Evolutionary conservation across 1,140 invertebrate genomes (phyloP).

Genomic region (Idris sp.): DNA sequence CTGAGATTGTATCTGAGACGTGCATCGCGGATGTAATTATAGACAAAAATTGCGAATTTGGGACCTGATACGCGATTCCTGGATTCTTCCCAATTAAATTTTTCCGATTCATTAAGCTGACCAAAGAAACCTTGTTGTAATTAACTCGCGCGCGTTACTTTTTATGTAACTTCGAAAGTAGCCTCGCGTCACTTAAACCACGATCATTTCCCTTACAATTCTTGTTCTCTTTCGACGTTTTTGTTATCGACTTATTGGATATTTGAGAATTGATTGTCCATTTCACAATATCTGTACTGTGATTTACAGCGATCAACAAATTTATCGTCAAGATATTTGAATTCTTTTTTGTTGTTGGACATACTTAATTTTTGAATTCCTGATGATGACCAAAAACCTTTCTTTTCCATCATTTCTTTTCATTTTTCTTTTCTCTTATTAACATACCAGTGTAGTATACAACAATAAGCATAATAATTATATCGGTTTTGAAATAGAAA

Average conservation of each 20-base stretch:
- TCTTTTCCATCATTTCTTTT: constrained; percentile 7
- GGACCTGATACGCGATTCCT: background rate
- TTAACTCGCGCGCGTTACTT: constrained; percentile 23
- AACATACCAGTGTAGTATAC: constrained; percentile 33
- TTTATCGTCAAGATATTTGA: constrained; percentile 45
- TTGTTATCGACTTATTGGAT: no score
- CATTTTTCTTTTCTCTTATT: constrained; percentile 25
- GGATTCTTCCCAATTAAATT: constrained; percentile 40
- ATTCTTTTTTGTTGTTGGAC: no score
- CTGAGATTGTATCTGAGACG: constrained; percentile 38
- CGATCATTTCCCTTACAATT: constrained; percentile 19
- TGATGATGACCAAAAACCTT: constrained; percentile 25
- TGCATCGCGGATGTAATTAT: constrained; percentile 57
- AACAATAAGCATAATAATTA: constrained; percentile 53
- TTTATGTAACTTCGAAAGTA: constrained; percentile 37
- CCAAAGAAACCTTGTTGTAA: constrained; percentile 21
- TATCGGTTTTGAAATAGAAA: constrained; percentile 41
- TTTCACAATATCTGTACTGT: constrained; percentile 15
- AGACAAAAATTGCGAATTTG: constrained; percentile 46
- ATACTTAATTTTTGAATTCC: constrained; percentile 30
- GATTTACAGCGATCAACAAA: constrained; percentile 22
- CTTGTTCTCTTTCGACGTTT: constrained; percentile 2
- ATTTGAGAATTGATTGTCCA: no score
- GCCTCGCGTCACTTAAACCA: constrained; percentile 19
- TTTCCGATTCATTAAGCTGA: constrained; percentile 34